Evolutionary conservation across 2,113 vertebrate genomes (phyloP).

Genomic region (Corydoras sp.): DNA sequence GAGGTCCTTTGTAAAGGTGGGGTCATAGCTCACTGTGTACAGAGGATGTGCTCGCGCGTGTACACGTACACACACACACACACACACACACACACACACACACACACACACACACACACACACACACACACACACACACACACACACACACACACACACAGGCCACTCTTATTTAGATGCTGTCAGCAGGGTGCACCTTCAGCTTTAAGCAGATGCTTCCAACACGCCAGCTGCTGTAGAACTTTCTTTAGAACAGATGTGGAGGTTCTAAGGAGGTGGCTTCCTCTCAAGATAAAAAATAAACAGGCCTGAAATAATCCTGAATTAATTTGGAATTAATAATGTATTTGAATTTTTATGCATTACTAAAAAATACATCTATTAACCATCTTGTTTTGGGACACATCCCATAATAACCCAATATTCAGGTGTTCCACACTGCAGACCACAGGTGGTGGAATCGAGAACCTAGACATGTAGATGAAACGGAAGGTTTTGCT

Average conservation of each 20-base stretch:
- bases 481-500: no score
- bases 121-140: conserved; percentile 8
- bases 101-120: background rate
- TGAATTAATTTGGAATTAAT: background rate
- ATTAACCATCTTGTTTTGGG: no score
- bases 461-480: no score
- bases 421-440: no score
- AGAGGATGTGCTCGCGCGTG: background rate
- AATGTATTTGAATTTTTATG: no score
- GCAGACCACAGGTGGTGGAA: no score
- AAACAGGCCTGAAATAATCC: no score
- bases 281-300: background rate
- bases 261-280: background rate
- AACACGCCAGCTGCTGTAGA: conserved; percentile 26
- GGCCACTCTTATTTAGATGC: conserved; percentile 21
- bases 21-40: conserved; percentile 1
- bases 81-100: background rate
- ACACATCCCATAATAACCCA: no score
- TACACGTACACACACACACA: background rate
- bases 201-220: conserved; percentile 25
- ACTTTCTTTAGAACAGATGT: conserved; percentile 8
- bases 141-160: background rate
- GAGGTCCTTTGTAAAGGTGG: conserved; percentile 50
- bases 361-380: no score
- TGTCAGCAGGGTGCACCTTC: conserved; percentile 31